These are phyloP conservation scores for Melieria crassipennis DNA, from an alignment of 2,888 invertebrate species.

Conservation along the genomic window DNA sequence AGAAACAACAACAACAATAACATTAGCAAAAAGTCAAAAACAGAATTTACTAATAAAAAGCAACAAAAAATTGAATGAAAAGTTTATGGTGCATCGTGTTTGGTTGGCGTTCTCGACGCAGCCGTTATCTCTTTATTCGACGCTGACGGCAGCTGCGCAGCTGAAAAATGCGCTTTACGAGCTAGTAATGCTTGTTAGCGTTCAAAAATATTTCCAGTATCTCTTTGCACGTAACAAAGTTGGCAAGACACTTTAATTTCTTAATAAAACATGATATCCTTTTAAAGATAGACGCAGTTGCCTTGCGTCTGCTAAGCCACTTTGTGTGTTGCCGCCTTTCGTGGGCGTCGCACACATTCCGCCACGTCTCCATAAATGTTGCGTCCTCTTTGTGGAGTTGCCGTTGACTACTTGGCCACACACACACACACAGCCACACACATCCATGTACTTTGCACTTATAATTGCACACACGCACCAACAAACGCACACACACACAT, in stretches of 20 bases:
- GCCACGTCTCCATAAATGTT: background rate
- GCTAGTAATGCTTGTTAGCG: slow-evolving; percentile 25
- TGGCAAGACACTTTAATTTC: slow-evolving; percentile 20
- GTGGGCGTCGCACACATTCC: background rate
- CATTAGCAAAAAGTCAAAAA: too few species aligned
- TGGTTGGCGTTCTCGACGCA: too few species aligned
- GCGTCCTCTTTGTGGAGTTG: background rate
- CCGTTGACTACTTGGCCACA: background rate
- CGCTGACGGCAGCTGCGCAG: background rate
- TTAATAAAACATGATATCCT: slow-evolving; percentile 28
- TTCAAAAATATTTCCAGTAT: background rate
- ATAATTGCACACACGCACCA: background rate
- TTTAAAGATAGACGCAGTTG: slow-evolving; percentile 19
- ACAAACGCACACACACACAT: background rate
- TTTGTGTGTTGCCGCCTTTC: slow-evolving; percentile 2
- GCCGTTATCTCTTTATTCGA: too few species aligned
- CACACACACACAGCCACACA: background rate
- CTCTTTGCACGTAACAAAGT: slow-evolving; percentile 2
- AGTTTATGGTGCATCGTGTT: too few species aligned
- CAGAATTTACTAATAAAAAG: too few species aligned
- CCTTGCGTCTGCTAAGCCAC: slow-evolving; percentile 10
- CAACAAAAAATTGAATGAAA: too few species aligned
- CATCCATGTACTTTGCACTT: too few species aligned
- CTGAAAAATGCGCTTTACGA: slow-evolving; percentile 17
- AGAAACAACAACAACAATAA: too few species aligned